phyloP scores from a whole-genome alignment of 1,140 invertebrate genomes.

The Caligus rogercresseyi region DNA sequence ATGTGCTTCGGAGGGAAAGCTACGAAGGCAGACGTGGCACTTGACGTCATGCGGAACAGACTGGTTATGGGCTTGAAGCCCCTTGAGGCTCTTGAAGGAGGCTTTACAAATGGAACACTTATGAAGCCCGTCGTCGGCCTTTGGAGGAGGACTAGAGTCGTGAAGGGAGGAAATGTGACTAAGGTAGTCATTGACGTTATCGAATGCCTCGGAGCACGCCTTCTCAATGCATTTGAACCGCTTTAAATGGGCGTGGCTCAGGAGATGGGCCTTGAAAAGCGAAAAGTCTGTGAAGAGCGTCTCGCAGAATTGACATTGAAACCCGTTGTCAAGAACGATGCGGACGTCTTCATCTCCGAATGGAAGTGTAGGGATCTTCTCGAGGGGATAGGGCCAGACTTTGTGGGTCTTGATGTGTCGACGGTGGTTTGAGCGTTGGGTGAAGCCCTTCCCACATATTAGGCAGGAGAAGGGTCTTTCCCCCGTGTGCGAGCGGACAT shows the following conservation, averaged over 20 bases:
- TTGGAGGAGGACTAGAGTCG: not conserved
- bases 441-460: slow-evolving; percentile 36
- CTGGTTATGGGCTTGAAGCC: not conserved
- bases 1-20: not conserved
- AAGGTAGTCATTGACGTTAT: not conserved
- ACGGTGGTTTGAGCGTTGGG: slow-evolving; percentile 37
- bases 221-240: not conserved
- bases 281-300: not conserved
- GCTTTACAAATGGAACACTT: not conserved
- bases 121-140: not conserved
- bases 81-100: not conserved
- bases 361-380: not conserved
- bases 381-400: not conserved
- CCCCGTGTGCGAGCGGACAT: slow-evolving; percentile 46
- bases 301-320: not conserved
- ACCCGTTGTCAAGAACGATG: not conserved
- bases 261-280: not conserved
- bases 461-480: slow-evolving; percentile 38
- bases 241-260: slow-evolving; percentile 12
- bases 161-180: not conserved
- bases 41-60: not conserved
- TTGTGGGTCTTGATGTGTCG: slow-evolving; percentile 33
- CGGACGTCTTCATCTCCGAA: not conserved
- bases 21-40: not conserved
- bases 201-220: not conserved